Conservation (phyloP, 2,113 vertebrate species). For the Thalassoma bifasciatum region DNA sequence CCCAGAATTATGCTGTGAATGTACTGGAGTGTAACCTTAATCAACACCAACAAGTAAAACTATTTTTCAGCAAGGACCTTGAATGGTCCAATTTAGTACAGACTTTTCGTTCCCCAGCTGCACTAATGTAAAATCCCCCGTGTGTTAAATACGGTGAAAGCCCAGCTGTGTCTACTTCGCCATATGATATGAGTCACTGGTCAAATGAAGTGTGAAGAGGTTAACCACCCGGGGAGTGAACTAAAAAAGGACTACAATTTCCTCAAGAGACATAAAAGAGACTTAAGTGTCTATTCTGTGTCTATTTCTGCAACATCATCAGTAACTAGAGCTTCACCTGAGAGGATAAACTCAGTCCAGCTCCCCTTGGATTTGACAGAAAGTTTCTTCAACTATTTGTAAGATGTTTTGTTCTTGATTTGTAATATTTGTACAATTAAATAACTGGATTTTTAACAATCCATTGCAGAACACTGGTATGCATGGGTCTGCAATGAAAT, state of each 20-base stretch:
- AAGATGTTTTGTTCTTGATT: background rate
- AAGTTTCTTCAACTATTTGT: background rate
- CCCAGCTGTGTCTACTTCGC: conserved; percentile 53
- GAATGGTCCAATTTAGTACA: background rate
- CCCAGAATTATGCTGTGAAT: too few relatives aligned
- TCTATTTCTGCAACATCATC: conserved; percentile 6
- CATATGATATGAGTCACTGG: conserved; percentile 7
- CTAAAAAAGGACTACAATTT: conserved; percentile 20
- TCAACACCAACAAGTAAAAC: background rate
- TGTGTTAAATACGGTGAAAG: conserved; percentile 21
- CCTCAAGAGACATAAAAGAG: conserved; percentile 9
- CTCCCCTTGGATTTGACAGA: too few relatives aligned
- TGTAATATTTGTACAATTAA: background rate
- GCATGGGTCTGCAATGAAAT: background rate
- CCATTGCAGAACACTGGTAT: background rate
- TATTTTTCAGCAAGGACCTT: background rate
- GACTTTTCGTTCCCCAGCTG: conserved; percentile 24
- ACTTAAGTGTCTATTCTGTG: background rate
- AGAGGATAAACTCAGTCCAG: too few relatives aligned
- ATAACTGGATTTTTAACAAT: background rate
- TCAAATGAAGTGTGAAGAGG: conserved; percentile 42
- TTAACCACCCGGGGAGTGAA: conserved; percentile 11
- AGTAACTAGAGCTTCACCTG: too few relatives aligned
- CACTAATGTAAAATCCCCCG: conserved; percentile 32
- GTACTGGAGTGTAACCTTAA: too few relatives aligned